Percentiles rank a stretch among this genome's conserved stretches.
phyloP scores from a whole-genome alignment of 1,140 invertebrate genomes.

The Drosophila biarmipes region DNA sequence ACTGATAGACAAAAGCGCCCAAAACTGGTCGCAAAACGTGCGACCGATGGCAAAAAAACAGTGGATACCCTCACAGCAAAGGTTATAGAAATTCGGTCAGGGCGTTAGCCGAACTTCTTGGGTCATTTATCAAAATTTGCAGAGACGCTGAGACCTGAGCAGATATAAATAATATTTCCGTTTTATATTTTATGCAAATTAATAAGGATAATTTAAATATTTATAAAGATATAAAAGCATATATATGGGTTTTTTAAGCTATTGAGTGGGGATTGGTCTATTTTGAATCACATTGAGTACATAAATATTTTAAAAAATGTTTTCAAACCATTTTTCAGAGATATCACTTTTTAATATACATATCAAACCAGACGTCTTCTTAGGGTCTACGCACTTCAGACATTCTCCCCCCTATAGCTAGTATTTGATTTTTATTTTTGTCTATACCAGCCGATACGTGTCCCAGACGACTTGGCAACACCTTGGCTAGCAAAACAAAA shows the following conservation, averaged over 20 bases:
- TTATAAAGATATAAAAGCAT: neutral
- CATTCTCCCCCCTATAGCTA: neutral
- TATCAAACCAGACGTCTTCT: neutral
- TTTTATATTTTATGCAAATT: neutral
- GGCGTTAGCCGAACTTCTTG: constrained; percentile 18
- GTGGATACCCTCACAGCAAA: constrained; percentile 51
- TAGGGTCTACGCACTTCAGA: constrained; percentile 27
- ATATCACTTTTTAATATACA: neutral
- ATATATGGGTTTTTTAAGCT: neutral
- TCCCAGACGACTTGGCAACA: constrained; percentile 71
- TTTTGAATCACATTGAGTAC: too few species aligned
- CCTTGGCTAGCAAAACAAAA: constrained; percentile 54
- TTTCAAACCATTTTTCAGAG: neutral
- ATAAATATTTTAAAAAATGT: too few species aligned
- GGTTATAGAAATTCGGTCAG: constrained; percentile 16
- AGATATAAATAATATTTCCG: neutral
- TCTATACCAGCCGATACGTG: constrained; percentile 42
- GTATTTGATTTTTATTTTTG: constrained; percentile 27
- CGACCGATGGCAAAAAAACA: constrained; percentile 34
- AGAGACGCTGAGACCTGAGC: neutral
- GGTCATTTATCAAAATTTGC: constrained; percentile 16
- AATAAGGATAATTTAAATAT: neutral
- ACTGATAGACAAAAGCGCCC: constrained; percentile 57
- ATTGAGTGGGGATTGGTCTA: too few species aligned
- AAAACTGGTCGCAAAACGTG: constrained; percentile 76